A percentile compares a stretch with the other conserved stretches of the same genome.
Conservation (phyloP, 1,140 invertebrate species). For the Arion vulgaris region DNA sequence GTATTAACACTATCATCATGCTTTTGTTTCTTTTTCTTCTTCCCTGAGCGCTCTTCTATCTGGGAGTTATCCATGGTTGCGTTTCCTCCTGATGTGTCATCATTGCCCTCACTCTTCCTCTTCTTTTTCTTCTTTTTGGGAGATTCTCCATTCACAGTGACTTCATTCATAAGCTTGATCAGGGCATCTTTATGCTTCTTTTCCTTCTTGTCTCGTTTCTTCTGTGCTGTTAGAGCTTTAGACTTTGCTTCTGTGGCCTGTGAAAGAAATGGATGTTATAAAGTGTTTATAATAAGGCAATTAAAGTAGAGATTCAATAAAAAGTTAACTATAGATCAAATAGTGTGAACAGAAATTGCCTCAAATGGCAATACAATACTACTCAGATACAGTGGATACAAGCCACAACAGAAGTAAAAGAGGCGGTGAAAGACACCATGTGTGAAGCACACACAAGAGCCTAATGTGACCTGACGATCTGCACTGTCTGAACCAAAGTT, state of each 20-base stretch:
- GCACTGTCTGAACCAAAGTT: too few species aligned
- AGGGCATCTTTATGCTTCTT: slow-evolving; percentile 57
- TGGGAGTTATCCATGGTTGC: not conserved
- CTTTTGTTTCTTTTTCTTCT: slow-evolving; percentile 18
- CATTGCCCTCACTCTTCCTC: slow-evolving; percentile 47
- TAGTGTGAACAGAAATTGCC: too few species aligned
- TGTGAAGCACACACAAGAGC: too few species aligned
- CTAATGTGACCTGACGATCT: too few species aligned
- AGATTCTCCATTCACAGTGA: slow-evolving; percentile 34
- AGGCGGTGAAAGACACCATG: too few species aligned
- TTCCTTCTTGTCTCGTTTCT: slow-evolving; percentile 66
- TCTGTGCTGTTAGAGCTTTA: slow-evolving; percentile 46
- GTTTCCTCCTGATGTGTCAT: not conserved
- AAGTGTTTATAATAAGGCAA: too few species aligned
- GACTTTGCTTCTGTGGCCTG: slow-evolving; percentile 55
- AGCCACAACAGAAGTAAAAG: too few species aligned
- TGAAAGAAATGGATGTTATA: slow-evolving; percentile 42
- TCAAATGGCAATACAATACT: too few species aligned
- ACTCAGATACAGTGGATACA: too few species aligned
- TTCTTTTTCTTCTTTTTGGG: slow-evolving; percentile 65
- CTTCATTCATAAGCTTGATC: slow-evolving; percentile 43
- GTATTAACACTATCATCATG: slow-evolving; percentile 40
- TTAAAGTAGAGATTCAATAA: too few species aligned
- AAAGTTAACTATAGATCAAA: too few species aligned
- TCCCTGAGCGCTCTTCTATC: slow-evolving; percentile 34